Evolutionary conservation across 35 echinoderm and acorn worm genomes (phyloP), one percentile per base, ranked within the genome.

Genomic region (Lytechinus variegatus): DNA sequence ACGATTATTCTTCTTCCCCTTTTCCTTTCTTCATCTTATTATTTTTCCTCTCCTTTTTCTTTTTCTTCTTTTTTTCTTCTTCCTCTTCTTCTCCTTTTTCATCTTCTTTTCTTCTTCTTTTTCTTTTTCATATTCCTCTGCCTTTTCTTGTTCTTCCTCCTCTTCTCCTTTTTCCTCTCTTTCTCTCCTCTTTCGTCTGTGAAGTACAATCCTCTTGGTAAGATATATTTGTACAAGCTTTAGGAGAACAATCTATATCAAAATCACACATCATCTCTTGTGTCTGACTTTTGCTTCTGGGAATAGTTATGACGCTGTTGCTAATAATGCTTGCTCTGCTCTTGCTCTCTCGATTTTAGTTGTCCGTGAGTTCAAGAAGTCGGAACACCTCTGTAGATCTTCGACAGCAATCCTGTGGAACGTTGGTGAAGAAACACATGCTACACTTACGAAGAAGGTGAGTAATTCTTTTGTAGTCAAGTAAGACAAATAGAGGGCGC

Each of bases 371-470:
- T 93, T 24, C n/a, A 93, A 93, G 54, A 57, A 3, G 8, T 6
- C 9, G 12, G 92, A 54, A 21, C n/a, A 33, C 8, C 54, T 93
- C 8, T 93, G 54, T 10, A 53, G 92, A 6, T 54, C 92, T 10
- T 93, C 29, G 27, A 27, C 28, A 10, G 92, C 92, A 3, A 55
- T 93, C 55, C 92, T 93, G 14, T 93, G 92, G 92, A 93, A 93
- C n/a, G 92, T 93, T 4, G 92, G 92, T 3, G 92, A 93, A n/a
- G 54, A 54, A 10, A 93, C 92, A 54, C 52, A 55, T 9, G 92
- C 92, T 19, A 93, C 92, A 28, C 92, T 93, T 9, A 93, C 92
- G 11, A 93, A 93, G 53, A 93, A 93, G 92, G 92, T 93, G 57
- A 0, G 92, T n/a, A 87, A 21, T 87, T 87, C 11, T 8, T 9